phyloP scores from a whole-genome alignment of 2,797 vertebrate species.

The Hydrolagus colliei region DNA sequence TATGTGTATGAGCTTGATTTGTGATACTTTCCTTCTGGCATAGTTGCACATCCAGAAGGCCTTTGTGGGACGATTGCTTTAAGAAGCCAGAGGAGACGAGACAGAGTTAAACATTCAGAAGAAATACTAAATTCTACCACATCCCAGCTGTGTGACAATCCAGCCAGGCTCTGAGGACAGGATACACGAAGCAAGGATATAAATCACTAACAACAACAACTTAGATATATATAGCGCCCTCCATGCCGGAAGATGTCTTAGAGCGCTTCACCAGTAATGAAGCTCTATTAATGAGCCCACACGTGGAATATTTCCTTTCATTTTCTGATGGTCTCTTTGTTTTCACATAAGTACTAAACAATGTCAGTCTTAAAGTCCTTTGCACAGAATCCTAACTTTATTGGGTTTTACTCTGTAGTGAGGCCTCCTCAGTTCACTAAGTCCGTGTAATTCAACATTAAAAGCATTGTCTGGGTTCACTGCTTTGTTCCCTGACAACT shows the following conservation, averaged over 20 bases:
- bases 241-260: no score
- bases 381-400: not conserved
- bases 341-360: not conserved
- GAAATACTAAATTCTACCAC: not conserved
- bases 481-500: not conserved
- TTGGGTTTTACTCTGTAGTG: not conserved
- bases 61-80: not conserved
- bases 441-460: no score
- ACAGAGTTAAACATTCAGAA: constrained; percentile 4
- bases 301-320: not conserved
- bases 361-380: not conserved
- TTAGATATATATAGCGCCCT: no score
- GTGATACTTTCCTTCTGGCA: constrained; percentile 15
- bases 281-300: not conserved
- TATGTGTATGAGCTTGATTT: constrained; percentile 1
- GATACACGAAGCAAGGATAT: not conserved
- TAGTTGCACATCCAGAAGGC: constrained; percentile 1
- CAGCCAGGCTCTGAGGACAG: not conserved
- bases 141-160: constrained; percentile 8
- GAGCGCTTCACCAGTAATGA: not conserved
- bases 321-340: not conserved
- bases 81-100: constrained; percentile 3
- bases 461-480: no score
- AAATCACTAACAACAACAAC: not conserved
- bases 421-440: not conserved